Percentiles rank a stretch among this genome's conserved stretches.
Evolutionary conservation across 2,888 invertebrate genomes (phyloP).

Genomic region (Eugnorisma glareosa): DNA sequence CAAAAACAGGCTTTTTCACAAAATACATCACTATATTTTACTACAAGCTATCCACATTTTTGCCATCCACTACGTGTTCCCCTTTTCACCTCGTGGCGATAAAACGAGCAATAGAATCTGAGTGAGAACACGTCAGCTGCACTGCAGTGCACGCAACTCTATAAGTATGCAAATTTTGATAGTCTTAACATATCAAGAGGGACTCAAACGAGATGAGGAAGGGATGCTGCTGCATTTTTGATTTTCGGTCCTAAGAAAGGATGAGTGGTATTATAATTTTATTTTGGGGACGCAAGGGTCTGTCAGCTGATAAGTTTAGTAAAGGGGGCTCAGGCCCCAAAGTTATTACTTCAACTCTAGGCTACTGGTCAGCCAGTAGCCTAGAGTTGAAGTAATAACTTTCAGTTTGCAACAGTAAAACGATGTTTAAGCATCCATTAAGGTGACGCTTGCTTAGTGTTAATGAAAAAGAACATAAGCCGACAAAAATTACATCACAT

Average conservation of each 20-base stretch:
- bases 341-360: too few species aligned
- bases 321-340: too few species aligned
- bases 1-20: background rate
- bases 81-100: conserved; percentile 36
- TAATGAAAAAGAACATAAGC: background rate
- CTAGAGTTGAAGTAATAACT: background rate
- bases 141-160: conserved; percentile 64
- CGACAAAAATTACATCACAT: background rate
- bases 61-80: conserved; percentile 19
- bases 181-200: conserved; percentile 62
- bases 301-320: conserved; percentile 8
- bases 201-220: conserved; percentile 15
- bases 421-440: background rate
- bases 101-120: conserved; percentile 60
- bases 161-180: conserved; percentile 75
- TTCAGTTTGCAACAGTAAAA: background rate
- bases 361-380: too few species aligned
- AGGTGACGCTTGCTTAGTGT: background rate
- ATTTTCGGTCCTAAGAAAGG: conserved; percentile 19
- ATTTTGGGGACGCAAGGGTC: conserved; percentile 11
- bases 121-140: conserved; percentile 62
- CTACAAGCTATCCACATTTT: conserved; percentile 9
- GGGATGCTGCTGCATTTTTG: conserved; percentile 45
- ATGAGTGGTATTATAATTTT: conserved; percentile 15
- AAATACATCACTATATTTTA: too few species aligned